Base-by-base conservation (phyloP, 2,113 vertebrate species). In the Oreochromis aureus region DNA sequence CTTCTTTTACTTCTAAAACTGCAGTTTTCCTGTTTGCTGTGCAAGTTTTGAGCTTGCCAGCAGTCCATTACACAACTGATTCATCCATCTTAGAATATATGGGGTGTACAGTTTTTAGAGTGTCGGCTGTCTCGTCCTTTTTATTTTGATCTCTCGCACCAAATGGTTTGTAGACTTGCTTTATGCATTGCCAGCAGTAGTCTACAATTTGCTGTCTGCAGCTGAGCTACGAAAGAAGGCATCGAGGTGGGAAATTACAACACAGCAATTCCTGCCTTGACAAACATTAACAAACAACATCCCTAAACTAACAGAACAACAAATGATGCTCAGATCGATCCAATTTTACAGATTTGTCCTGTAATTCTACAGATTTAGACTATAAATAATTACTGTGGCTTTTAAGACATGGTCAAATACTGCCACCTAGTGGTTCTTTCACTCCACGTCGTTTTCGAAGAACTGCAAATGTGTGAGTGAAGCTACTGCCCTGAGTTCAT, bases 361-460 rank as follows among this genome's bases (percentile, higher is more conserved):
- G 58, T 87, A 91, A 90, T 89, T 93, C 86, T 85, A 53, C 24
- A 85, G 81, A 84, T 87, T 88, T 90, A 39, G 71, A 85, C 58
- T 78, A 44, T 56, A 61, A 44, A 39, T 41, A 63, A 54, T 53
- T 80, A 69, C 73, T 24, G 9, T 78, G 44, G 27, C 63, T 91
- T 81, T 80, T 84, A 66, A 94, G 88, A 94, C 59, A 56, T 89
- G 81, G 90, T 94, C 90, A 92, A 94, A 93, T 91, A 95, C 79
- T 96, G 94, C 95, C 96, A 96, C 91, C 96, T 95, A 87, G 95
- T 95, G 96, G 94, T 73, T 12, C 2, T 51, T 79, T 88, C 5
- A 16, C 5, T 80, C 53, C 66, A 39, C 2, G 30, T 82, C 56
- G 85, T 13, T 83, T 32, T 46, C 53, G 84, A 24, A 56, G n/a